Percentiles rank a stretch among this genome's conserved stretches.
Conservation (phyloP, 2,797 vertebrate species). For the Parotocinclus haroldoi region DNA sequence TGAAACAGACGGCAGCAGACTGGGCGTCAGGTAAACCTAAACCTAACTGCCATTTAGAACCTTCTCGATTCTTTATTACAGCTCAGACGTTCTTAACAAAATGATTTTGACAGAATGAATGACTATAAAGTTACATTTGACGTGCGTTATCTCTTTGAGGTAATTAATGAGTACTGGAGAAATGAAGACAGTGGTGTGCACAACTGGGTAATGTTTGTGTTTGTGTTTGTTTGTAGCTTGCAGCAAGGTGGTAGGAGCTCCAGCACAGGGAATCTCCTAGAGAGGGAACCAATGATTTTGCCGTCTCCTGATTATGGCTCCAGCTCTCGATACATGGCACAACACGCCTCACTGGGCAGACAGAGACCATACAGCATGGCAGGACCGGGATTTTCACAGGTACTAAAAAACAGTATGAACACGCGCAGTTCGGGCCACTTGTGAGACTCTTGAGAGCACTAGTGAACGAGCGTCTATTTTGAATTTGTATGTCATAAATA, state of each 20-base stretch:
- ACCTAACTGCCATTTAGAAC: too few relatives aligned
- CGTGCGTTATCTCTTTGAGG: not conserved
- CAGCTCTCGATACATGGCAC: constrained; percentile 73
- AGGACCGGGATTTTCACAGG: constrained; percentile 86
- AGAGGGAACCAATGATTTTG: constrained; percentile 81
- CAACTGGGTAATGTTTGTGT: constrained; percentile 7
- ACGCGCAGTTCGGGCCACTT: not conserved
- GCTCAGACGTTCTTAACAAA: not conserved
- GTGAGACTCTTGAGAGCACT: too few relatives aligned
- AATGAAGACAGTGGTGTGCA: not conserved
- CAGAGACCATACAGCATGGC: constrained; percentile 91
- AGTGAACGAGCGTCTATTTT: too few relatives aligned
- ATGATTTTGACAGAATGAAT: too few relatives aligned
- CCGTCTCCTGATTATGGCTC: constrained; percentile 79
- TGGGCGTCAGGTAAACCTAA: constrained; percentile 72
- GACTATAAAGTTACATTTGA: not conserved
- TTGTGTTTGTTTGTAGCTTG: constrained; percentile 68
- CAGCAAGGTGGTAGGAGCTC: constrained; percentile 89
- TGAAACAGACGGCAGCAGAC: constrained; percentile 67
- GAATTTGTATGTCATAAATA: too few relatives aligned
- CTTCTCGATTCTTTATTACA: not conserved
- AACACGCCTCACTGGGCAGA: constrained; percentile 70
- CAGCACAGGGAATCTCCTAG: constrained; percentile 94
- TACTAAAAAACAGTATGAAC: constrained; percentile 44
- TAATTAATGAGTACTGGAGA: too few relatives aligned